These are phyloP conservation scores for Centrocercus urophasianus DNA, from an alignment of 2,113 vertebrate species.

Conservation along the genomic window DNA sequence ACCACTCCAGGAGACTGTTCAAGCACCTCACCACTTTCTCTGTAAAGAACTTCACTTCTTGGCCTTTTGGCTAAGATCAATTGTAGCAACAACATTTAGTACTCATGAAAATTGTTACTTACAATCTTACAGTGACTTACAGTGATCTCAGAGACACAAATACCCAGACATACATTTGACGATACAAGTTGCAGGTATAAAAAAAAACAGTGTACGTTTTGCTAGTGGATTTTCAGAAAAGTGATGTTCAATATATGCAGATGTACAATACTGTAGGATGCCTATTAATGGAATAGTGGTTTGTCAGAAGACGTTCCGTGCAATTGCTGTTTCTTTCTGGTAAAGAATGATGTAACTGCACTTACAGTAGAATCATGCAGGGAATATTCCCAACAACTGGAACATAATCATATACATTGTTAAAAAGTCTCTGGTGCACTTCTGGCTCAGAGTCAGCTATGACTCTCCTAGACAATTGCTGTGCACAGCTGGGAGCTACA, in stretches of 20 bases:
- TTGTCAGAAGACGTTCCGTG: neutral
- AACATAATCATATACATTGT: neutral
- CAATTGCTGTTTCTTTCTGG: neutral
- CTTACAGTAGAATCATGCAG: neutral
- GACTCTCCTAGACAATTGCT: slow-evolving; percentile 4
- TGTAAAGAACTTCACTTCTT: too few relatives aligned
- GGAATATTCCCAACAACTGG: neutral
- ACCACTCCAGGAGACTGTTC: too few relatives aligned
- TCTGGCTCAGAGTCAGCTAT: neutral
- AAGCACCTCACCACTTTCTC: too few relatives aligned
- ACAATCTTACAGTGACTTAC: too few relatives aligned
- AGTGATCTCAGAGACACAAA: slow-evolving; percentile 29
- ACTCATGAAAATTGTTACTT: neutral
- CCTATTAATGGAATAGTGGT: neutral
- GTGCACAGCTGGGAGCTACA: neutral
- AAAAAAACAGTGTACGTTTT: neutral
- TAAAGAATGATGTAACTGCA: neutral
- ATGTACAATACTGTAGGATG: neutral
- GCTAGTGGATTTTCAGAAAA: neutral
- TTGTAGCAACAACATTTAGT: neutral
- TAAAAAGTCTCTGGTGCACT: neutral
- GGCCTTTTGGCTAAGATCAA: too few relatives aligned
- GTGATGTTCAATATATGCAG: neutral
- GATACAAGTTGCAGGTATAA: neutral
- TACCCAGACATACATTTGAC: neutral